These are phyloP conservation scores for Sphaeridia pumilis DNA, from an alignment of 2,888 invertebrate genomes.

Conservation along the genomic window DNA sequence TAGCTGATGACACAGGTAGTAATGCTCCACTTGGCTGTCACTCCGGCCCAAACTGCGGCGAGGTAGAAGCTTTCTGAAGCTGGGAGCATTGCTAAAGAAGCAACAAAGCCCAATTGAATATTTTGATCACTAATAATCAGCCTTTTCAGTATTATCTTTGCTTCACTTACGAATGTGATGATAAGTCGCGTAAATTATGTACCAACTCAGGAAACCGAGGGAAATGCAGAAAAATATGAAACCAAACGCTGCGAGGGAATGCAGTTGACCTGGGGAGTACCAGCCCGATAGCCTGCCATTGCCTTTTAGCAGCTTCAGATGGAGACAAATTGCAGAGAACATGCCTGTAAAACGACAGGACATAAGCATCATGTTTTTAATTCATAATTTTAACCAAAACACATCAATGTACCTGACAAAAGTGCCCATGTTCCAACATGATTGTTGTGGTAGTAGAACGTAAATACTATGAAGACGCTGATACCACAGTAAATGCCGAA, in stretches of 20 bases:
- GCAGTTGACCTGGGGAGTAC: conserved; percentile 30
- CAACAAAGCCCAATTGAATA: no score
- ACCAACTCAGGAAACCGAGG: conserved; percentile 34
- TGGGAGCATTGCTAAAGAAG: conserved; percentile 35
- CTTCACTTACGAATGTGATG: conserved; percentile 37
- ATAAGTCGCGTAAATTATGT: conserved; percentile 34
- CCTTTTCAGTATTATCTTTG: no score
- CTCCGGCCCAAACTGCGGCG: conserved; percentile 36
- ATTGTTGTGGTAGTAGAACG: conserved; percentile 33
- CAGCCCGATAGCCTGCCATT: conserved; percentile 31
- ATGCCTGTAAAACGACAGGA: conserved; percentile 21
- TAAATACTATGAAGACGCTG: conserved; percentile 32
- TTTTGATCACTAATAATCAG: no score
- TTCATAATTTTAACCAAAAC: not conserved
- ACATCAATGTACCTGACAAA: conserved; percentile 34
- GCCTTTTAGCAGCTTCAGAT: conserved; percentile 26
- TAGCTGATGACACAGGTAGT: conserved; percentile 25
- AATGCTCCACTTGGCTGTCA: conserved; percentile 35
- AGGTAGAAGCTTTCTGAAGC: conserved; percentile 32
- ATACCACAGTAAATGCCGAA: conserved; percentile 34
- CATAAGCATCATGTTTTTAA: not conserved
- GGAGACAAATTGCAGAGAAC: conserved; percentile 31
- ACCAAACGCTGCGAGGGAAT: conserved; percentile 26
- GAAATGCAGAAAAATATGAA: conserved; percentile 29
- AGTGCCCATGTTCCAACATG: conserved; percentile 33